phyloP scores from a whole-genome alignment of 2,888 invertebrate species.

The Alentia gelatinosa region DNA sequence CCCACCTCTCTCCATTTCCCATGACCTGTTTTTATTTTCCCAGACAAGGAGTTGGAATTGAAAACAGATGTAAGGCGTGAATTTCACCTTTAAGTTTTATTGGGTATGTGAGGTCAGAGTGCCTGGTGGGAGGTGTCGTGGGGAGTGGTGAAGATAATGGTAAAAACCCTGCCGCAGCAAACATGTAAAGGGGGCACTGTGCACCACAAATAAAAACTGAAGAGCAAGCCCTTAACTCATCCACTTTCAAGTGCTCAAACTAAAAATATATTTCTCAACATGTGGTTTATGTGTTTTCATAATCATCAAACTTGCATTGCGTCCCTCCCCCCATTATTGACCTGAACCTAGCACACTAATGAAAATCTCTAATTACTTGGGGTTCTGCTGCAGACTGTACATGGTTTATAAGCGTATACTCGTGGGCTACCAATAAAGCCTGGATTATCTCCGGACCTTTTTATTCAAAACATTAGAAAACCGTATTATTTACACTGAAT shows the following conservation, averaged over 20 bases:
- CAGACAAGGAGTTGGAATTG: too few species aligned
- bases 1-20: too few species aligned
- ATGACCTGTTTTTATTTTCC: too few species aligned
- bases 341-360: conserved; percentile 5
- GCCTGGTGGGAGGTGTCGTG: background rate
- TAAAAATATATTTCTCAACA: background rate
- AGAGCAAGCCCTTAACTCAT: background rate
- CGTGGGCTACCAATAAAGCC: conserved; percentile 16
- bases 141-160: background rate
- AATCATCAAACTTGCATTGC: too few species aligned
- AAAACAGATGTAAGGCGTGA: background rate
- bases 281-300: too few species aligned
- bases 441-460: background rate
- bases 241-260: conserved; percentile 39
- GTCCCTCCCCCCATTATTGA: background rate
- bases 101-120: background rate
- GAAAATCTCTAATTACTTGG: background rate
- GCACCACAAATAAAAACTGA: background rate
- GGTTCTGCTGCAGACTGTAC: background rate
- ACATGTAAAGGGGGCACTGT: background rate
- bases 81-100: background rate
- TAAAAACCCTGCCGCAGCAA: background rate
- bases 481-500: conserved; percentile 36
- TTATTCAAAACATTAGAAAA: conserved; percentile 27
- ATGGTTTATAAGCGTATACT: conserved; percentile 19